Evolutionary conservation across 2,797 vertebrate genomes (phyloP).

Genomic region (Ara ararauna): DNA sequence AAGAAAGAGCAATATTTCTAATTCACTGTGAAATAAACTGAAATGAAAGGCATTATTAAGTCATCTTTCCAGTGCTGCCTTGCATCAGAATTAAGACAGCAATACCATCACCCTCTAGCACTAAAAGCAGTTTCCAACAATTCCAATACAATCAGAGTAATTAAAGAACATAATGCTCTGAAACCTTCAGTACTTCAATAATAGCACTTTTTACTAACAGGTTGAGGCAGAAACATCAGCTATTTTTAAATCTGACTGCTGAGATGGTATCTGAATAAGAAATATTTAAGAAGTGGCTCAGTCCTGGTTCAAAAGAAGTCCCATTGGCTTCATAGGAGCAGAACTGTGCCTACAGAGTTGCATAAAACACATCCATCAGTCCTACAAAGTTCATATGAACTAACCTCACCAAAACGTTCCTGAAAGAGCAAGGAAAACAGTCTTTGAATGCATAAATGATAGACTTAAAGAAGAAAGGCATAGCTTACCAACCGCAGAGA

Average conservation of each 20-base stretch:
- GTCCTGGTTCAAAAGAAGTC: not conserved
- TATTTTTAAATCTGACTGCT: not conserved
- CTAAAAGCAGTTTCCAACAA: slow-evolving; percentile 22
- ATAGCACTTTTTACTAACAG: slow-evolving; percentile 8
- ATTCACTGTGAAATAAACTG: slow-evolving; percentile 26
- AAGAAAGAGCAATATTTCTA: not conserved
- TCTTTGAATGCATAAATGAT: not conserved
- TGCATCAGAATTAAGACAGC: not conserved
- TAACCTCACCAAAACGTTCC: not conserved
- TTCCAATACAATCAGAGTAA: not conserved
- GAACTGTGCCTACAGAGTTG: not conserved
- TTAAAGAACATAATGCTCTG: slow-evolving; percentile 39
- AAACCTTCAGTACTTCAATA: slow-evolving; percentile 21
- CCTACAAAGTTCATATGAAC: not conserved
- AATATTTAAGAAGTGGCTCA: not conserved
- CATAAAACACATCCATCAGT: not conserved
- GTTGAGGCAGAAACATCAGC: slow-evolving; percentile 10
- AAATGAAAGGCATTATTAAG: slow-evolving; percentile 36
- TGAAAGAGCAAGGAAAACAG: not conserved
- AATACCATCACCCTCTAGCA: slow-evolving; percentile 19
- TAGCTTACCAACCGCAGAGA: not conserved
- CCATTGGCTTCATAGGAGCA: not conserved
- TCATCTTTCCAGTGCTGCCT: not conserved
- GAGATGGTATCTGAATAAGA: not conserved
- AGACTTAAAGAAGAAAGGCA: not conserved